Conservation (phyloP, 2,888 invertebrate species). For the Lucinisca nassula region DNA sequence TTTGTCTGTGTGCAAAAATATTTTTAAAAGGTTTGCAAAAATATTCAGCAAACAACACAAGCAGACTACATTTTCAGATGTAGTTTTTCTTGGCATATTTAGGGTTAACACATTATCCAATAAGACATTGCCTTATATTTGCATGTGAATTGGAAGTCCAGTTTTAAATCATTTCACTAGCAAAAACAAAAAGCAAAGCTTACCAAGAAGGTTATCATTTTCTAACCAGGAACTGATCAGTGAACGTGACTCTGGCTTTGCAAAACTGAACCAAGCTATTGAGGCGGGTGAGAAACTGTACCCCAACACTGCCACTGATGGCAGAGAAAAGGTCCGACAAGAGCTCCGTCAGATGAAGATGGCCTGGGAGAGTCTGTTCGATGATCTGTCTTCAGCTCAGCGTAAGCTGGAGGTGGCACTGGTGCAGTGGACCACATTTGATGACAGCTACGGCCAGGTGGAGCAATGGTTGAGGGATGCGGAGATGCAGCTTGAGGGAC, state of each 20-base stretch:
- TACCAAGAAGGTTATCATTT: background rate
- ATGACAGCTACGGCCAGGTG: constrained; percentile 94
- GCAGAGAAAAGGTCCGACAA: constrained; percentile 95
- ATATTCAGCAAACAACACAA: too few species aligned
- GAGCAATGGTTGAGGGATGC: constrained; percentile 93
- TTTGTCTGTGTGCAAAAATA: too few species aligned
- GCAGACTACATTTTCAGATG: too few species aligned
- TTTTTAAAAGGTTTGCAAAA: too few species aligned
- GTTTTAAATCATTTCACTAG: too few species aligned
- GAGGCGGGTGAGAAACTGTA: constrained; percentile 96
- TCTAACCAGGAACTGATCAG: constrained; percentile 88
- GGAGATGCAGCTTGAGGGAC: constrained; percentile 93
- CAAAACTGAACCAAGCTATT: constrained; percentile 92
- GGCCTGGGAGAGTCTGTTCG: constrained; percentile 96
- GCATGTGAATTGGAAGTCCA: too few species aligned
- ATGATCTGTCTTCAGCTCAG: constrained; percentile 94
- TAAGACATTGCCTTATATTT: too few species aligned
- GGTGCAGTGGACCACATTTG: constrained; percentile 97
- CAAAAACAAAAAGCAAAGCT: too few species aligned
- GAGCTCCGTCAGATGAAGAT: constrained; percentile 94
- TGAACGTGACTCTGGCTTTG: constrained; percentile 95
- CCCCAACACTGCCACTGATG: constrained; percentile 96
- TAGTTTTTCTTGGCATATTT: too few species aligned
- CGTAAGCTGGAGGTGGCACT: constrained; percentile 95
- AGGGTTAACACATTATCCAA: too few species aligned